Base-by-base conservation (phyloP, 2,888 invertebrate species). In the Sphaerophoria rueppellii region DNA sequence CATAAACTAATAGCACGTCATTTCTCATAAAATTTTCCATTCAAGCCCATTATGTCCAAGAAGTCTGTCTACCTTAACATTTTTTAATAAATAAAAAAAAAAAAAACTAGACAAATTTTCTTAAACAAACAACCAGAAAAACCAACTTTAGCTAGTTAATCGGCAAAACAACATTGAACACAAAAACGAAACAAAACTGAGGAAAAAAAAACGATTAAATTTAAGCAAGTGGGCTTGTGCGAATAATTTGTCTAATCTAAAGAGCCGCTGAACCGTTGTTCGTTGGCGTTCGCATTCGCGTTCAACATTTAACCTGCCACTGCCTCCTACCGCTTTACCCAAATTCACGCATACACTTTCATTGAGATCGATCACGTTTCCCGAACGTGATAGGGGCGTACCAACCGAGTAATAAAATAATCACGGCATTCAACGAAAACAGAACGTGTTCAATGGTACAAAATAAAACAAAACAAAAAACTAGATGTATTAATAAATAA, bases 381-480 rank as follows among this genome's bases (percentile, higher is more conserved):
- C 37, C 63, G 81, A 85, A 73, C 85, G 85, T 85, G 85, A 85
- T 85, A 85, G 85, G 85, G 85, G 85, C 85, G 85, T 85, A 80
- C 73, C 24, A 24, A 24, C 24, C 73, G 35, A 85, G 76, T 37
- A 65, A 70, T 73, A 73, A 77, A 77, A 77, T 73, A 80, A 72
- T 85, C 81, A 85, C 80, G 81, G 58, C 76, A 70, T 81, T 85
- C 81, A 48, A 73, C 65, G 73, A 85, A 81, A 80, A 77, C 73
- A 81, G 81, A 85, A 81, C 85, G 85, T 85, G 85, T 81, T 81
- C 77, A 71, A 67, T 69, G 69, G 57, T 43, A 43, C 4, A 46
- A 9, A 65, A 48, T 9, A 48, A n/a, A 63, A 63, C 35, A 48
- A n/a, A 14, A 48, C 32, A 61, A 35, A 43, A 46, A 11, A 40